Base-by-base conservation (phyloP, 2,113 vertebrate genomes). In the Anolis carolinensis region DNA sequence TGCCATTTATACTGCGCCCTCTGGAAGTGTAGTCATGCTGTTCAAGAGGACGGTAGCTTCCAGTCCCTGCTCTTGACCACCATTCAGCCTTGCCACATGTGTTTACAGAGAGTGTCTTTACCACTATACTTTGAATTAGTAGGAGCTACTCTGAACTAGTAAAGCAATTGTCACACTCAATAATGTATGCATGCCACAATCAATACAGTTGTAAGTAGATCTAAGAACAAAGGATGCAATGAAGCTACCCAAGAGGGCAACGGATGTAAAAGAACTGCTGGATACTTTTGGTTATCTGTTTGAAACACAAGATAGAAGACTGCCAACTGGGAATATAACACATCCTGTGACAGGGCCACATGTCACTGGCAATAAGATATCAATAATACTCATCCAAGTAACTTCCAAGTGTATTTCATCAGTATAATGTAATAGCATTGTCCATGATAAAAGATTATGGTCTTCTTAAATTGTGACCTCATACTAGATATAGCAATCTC, bases 381-480 rank as follows among this genome's bases (percentile, higher is more conserved):
- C 30, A 83, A 84, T 68, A 80, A 91, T 63, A 74, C 30, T 90
- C 39, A 83, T 86, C 88, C 89, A 91, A 90, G 81, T 84, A 91
- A 88, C 32, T 89, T 93, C 82, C 27, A 85, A 89, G 34, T 82
- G 4, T 21, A 34, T 70, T 1, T 86, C 89, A 87, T 75, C 80
- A 83, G 44, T 72, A 48, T 70, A 82, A 90, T 86, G 77, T 84
- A 78, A 82, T 90, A 91, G 73, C 89, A 74, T 87, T 90, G 32
- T 84, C 48, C 87, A 25, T 50, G 3, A 88, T 79, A 87, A 72
- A 87, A 88, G 11, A 86, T 82, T 82, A n/a, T 83, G 36, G 39
- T 76, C 72, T 83, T 92, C 90, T 91, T 92, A 65, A 90, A 83
- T 71, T 89, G 18, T 78, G 89, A 71, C 65, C 44, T 91, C 81